Base-by-base conservation (phyloP, 2,797 vertebrate genomes). In the Spheniscus humboldti region DNA sequence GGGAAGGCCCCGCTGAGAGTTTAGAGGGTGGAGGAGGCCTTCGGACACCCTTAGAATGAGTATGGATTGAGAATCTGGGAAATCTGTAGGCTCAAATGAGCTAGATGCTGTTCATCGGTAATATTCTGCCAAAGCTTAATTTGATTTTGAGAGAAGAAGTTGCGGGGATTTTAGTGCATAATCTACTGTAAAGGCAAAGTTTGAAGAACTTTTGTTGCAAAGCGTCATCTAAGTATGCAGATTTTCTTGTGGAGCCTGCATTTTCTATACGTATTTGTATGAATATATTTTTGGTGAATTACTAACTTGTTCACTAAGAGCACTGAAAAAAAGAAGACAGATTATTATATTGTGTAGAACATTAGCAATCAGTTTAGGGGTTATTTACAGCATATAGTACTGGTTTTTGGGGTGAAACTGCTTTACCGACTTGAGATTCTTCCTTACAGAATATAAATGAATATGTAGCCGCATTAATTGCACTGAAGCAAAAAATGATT, bases 401-500 rank as follows among this genome's bases (percentile, higher is more conserved):
- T 63, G 37, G 0, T 11, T 41, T 53, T 56, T 15, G 47, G 35
- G 16, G 4, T 85, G 22, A 73, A 76, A 47, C 17, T 48, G 85
- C 39, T 79, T 96, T 74, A 94, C 95, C 95, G 45, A 94, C 52
- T 59, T 76, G 56, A 79, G 78, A 56, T 63, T 96, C 80, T 97
- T 96, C 57, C 75, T 98, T 97, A 33, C 98, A 99, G 99, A 99
- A 97, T 94, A 97, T 99, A 96, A 98, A 99, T 83, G 99, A 99
- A 90, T 99, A 99, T 92, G 98, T 99, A 80, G 98, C 99, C 25
- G 99, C 99, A 52, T 98, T 99, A 94, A 97, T 99, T 97, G 98
- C 98, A 30, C 98, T 99, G 93, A 99, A 99, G 97, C 99, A 99
- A 98, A 99, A 99, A 97, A 99, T 99, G 53, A 98, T 99, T 24